phyloP scores from a whole-genome alignment of 2,888 invertebrate genomes.

The Thera obeliscata region DNA sequence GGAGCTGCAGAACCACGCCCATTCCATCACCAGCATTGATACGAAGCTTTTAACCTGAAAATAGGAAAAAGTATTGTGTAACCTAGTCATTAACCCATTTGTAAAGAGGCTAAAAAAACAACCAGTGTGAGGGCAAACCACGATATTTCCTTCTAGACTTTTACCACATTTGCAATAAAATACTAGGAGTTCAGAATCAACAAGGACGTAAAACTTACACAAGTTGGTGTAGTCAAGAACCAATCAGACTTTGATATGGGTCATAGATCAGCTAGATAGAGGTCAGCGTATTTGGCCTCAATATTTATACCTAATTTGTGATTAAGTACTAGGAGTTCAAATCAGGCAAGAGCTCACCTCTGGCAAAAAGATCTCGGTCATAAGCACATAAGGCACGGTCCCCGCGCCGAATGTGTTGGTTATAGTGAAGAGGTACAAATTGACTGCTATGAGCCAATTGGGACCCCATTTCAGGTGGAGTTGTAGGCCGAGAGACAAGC shows the following conservation, averaged over 20 bases:
- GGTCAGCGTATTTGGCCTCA: too few relatives aligned
- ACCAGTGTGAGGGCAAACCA: too few relatives aligned
- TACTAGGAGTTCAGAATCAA: too few relatives aligned
- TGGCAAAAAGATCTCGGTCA: constrained; percentile 64
- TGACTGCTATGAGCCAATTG: constrained; percentile 54
- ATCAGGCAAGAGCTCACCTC: constrained; percentile 51
- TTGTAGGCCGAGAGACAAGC: constrained; percentile 60
- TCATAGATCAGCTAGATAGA: too few relatives aligned
- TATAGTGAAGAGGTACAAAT: constrained; percentile 55
- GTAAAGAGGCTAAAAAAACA: too few relatives aligned
- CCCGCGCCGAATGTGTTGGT: constrained; percentile 59
- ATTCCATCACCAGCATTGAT: constrained; percentile 60
- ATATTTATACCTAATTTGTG: background rate
- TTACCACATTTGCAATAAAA: too few relatives aligned
- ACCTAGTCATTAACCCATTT: too few relatives aligned
- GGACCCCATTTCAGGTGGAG: constrained; percentile 64
- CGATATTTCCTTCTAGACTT: too few relatives aligned
- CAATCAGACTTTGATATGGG: too few relatives aligned
- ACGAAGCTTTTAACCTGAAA: constrained; percentile 61
- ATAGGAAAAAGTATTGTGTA: background rate
- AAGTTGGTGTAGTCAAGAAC: too few relatives aligned
- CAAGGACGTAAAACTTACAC: too few relatives aligned
- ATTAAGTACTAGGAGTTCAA: constrained; percentile 24
- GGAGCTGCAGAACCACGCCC: constrained; percentile 64
- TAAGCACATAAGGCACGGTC: constrained; percentile 61